These are phyloP conservation scores for Aethina tumida DNA, from an alignment of 1,140 invertebrate genomes.

Conservation along the genomic window DNA sequence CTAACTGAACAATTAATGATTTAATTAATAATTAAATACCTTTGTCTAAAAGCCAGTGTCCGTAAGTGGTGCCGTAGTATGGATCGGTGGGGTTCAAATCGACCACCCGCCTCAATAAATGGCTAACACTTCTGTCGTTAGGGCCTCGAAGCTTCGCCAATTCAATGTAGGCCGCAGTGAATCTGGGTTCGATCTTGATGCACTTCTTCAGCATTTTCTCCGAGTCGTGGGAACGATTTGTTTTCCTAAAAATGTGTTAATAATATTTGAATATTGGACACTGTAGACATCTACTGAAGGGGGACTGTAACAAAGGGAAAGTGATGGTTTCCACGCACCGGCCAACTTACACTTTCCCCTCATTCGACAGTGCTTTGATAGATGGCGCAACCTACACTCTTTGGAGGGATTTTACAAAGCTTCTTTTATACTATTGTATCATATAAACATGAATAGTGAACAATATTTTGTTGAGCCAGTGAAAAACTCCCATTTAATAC, in stretches of 20 bases:
- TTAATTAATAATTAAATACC: constrained; percentile 37
- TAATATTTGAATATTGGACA: not conserved
- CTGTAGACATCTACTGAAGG: constrained; percentile 1
- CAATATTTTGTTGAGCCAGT: too few species aligned
- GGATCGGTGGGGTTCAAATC: constrained; percentile 52
- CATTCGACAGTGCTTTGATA: too few species aligned
- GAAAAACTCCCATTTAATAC: too few species aligned
- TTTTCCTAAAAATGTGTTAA: constrained; percentile 44
- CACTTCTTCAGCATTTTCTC: constrained; percentile 57
- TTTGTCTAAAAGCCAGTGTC: constrained; percentile 53
- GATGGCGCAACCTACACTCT: too few species aligned
- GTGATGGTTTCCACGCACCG: too few species aligned
- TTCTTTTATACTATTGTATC: too few species aligned
- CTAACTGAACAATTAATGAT: constrained; percentile 1
- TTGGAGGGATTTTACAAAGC: too few species aligned
- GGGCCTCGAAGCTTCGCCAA: constrained; percentile 45
- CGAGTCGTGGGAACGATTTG: constrained; percentile 52
- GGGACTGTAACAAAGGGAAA: not conserved
- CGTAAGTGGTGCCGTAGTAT: constrained; percentile 56
- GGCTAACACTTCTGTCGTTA: constrained; percentile 42
- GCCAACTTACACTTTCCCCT: too few species aligned
- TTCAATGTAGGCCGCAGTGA: constrained; percentile 57
- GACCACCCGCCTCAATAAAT: constrained; percentile 45
- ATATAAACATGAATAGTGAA: too few species aligned
- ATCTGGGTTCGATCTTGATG: constrained; percentile 51